Conservation (phyloP, 2,888 invertebrate genomes). For the Timema cristinae region DNA sequence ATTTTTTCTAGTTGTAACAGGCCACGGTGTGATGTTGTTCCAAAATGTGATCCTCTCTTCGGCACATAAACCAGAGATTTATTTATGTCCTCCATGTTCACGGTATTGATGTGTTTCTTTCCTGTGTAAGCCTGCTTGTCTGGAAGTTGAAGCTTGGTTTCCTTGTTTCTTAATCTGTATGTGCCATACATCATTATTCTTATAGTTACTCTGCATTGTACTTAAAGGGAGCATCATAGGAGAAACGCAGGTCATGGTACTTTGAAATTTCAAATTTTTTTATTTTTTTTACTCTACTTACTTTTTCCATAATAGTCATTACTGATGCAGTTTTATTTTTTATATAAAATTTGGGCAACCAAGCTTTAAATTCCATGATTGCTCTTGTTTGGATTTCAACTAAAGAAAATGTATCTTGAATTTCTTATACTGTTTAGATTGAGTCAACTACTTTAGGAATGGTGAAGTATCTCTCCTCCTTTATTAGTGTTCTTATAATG, state of each 20-base stretch:
- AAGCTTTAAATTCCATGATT: no score
- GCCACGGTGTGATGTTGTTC: background rate
- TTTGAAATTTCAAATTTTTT: background rate
- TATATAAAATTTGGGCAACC: no score
- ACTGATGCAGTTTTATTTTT: no score
- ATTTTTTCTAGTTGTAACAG: no score
- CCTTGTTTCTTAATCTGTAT: background rate
- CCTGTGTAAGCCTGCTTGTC: background rate
- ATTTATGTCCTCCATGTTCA: background rate
- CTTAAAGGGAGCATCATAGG: background rate
- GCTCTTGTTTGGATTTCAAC: background rate
- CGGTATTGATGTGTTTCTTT: background rate
- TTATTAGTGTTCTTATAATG: background rate
- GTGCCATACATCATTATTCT: background rate
- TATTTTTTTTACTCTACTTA: no score
- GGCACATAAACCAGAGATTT: background rate
- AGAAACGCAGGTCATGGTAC: background rate
- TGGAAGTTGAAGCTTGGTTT: background rate
- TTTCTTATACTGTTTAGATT: background rate
- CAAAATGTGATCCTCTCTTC: background rate
- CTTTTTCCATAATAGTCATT: no score
- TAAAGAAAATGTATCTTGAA: background rate
- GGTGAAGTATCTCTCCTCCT: background rate
- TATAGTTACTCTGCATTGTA: background rate
- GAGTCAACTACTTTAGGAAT: background rate